These are phyloP conservation scores for Hoplostethus mediterraneus DNA, from an alignment of 2,797 vertebrate species.

Conservation along the genomic window DNA sequence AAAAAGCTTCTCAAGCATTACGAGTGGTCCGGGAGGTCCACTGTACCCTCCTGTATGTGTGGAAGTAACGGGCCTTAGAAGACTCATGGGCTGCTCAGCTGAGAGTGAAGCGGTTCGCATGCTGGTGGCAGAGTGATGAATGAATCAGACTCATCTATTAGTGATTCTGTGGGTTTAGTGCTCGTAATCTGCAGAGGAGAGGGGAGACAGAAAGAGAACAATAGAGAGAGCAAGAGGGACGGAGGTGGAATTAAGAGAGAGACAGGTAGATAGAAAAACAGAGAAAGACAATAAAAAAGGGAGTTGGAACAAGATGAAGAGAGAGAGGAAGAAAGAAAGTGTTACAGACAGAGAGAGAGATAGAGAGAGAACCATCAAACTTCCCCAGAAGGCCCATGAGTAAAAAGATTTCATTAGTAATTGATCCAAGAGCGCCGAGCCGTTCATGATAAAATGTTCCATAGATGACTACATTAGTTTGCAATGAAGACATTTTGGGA, in stretches of 20 bases:
- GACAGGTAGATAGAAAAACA: too few species aligned
- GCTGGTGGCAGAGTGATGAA: slow-evolving; percentile 1
- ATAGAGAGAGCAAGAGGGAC: not conserved
- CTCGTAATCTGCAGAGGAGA: not conserved
- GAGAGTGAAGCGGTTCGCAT: not conserved
- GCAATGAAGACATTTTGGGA: slow-evolving; percentile 52
- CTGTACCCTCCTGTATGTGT: not conserved
- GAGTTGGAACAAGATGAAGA: slow-evolving; percentile 2
- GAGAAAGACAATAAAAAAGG: not conserved
- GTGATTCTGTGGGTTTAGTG: slow-evolving; percentile 5
- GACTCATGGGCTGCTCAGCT: not conserved
- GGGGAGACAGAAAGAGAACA: not conserved
- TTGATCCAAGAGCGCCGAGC: slow-evolving; percentile 53
- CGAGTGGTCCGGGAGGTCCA: too few species aligned
- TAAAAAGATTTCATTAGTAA: slow-evolving; percentile 61
- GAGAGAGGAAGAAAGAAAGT: slow-evolving; percentile 9
- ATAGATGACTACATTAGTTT: slow-evolving; percentile 54
- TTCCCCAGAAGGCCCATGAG: slow-evolving; percentile 39
- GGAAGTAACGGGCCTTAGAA: not conserved
- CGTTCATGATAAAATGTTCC: slow-evolving; percentile 55
- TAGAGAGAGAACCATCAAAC: slow-evolving; percentile 7
- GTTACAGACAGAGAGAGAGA: not conserved
- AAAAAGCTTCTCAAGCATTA: too few species aligned
- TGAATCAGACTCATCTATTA: slow-evolving; percentile 31
- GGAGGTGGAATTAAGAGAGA: slow-evolving; percentile 1